Base-by-base conservation (phyloP, 2,113 vertebrate species). In the Hemichromis elongatus region DNA sequence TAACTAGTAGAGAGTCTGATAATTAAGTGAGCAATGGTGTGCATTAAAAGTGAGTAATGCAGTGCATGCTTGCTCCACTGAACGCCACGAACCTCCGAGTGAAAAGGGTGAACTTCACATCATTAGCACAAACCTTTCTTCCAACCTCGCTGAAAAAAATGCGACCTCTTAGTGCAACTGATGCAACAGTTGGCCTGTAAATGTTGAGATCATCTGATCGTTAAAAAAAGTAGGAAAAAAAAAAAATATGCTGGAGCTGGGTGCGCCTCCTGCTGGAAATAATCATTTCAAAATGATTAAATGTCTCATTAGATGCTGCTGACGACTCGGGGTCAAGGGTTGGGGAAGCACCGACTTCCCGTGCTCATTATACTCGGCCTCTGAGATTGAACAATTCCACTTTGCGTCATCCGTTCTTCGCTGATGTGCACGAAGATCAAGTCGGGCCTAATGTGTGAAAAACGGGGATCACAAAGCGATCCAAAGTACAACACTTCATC, bases 401-500 rank as follows among this genome's bases (percentile, higher is more conserved):
- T 11, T 92, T 88, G 88, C 88, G 81, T 90, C 86, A 84, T 84
- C 85, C 40, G 7, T 79, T 92, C 90, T 68, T 89, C 21, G 63
- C 75, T 42, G 54, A 88, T 83, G 85, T 80, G 77, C 59, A 50
- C 42, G 66, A 37, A 81, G 80, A 11, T 73, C 53, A 21, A 24
- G 33, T 81, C 54, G 91, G 94, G 94, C 70, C 90, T 91, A 86
- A 89, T 53, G 80, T 91, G 93, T 95, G 91, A 90, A 90, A 95
- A 95, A 92, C 78, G 90, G 94, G 94, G 95, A 95, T 94, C 92
- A 96, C 94, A 92, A 89, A 94, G 90, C 82, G 54, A 92, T 93
- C 96, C 95, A 95, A 93, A 89, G 90, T 87, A 78, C 85, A 96
- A 96, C 95, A 96, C 96, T 97, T 97, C 95, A 96, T 97, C 94